Evolutionary conservation across 2,113 vertebrate genomes (phyloP), one percentile per base, ranked within the genome.

Genomic region (Sceloporus undulatus): DNA sequence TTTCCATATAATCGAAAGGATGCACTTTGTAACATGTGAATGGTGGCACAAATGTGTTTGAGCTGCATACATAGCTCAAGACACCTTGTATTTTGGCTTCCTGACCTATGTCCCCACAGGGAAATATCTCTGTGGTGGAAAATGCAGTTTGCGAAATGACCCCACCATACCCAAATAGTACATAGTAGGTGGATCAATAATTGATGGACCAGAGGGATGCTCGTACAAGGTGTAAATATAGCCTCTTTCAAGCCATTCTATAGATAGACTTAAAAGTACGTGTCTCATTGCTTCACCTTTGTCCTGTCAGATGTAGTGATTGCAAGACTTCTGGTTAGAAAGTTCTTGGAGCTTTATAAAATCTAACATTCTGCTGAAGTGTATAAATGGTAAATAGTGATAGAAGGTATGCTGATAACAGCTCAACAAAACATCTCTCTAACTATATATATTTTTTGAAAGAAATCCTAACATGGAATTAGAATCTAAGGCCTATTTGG

Each of bases 121-220:
- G 83, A 75, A 85, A 85, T 85, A 85, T 59, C 54, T 74, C 79
- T 14, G 38, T 42, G 68, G 81, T 73, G 86, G 52, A 81, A 73
- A 87, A 87, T 74, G 79, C n/a, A 81, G 71, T 62, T 48, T 74
- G 54, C 74, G 86, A 85, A 85, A 75, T 85, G 83, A 74, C 82
- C 82, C 70, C 52, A 13, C 79, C 86, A 62, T 81, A 62, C 68
- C 86, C 86, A 81, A 82, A 81, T 65, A 74, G 86, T 81, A 62
- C 86, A 87, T 79, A 74, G 86, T 87, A 34, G 86, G 78, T 52
- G 29, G 66, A 87, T 87, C 78, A 87, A 87, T 87, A 87, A 87
- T 87, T 81, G 86, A 81, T 81, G 79, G 86, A 14, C 70, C 5
- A 13, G 68, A 52, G 86, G 71, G 68, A 80, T 29, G 86, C 81